Evolutionary conservation across 2,888 invertebrate genomes (phyloP), one percentile per base, ranked within the genome.

Genomic region (Lithophane socia): DNA sequence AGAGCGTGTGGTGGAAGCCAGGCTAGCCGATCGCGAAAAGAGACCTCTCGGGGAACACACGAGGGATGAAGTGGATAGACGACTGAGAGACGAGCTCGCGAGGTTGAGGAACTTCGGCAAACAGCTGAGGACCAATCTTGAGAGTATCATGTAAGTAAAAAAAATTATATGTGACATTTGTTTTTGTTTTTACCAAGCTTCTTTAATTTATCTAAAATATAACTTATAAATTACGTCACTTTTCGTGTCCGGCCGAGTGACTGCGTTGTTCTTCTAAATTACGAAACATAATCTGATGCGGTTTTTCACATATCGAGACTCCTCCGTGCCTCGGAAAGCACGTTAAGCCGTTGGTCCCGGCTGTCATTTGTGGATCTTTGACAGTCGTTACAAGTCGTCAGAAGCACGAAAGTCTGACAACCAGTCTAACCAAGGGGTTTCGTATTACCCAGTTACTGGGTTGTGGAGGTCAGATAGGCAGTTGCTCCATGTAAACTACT

Each of bases 1-100:
- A 61, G 96, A 98, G 83, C 98, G 98, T 88, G 94, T 98, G 75
- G 97, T 98, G 7, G 97, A 98, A 92, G 98, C 98, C 0, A 97
- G 98, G 84, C 94, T 98, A 70, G 98, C 98, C 87, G 98, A 98
- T 91, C 97, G 98, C 54, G 96, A 97, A 5, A 97, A 97, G 87
- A 97, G 98, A 75, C 97, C 98, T 9, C 97, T 97, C 9, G 97
- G 97, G 37, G 98, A 98, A 91, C 92, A 97, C 49, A 98, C 97
- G 12, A 96, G 96, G 56, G 98, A 98, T 87, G 97, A 98, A 73
- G 97, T 97, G 0, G 97, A 98, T 88, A 93, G 94, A 21, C 97
- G 97, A 24, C 93, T 98, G 66, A 97, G 96, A 83, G 97, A 97
- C 47, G 98, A 98, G 93, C 97, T 97, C 16, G 89, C 95, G 16